Evolutionary conservation across 2,888 invertebrate genomes (phyloP).

Genomic region (Iphiclides podalirius): DNA sequence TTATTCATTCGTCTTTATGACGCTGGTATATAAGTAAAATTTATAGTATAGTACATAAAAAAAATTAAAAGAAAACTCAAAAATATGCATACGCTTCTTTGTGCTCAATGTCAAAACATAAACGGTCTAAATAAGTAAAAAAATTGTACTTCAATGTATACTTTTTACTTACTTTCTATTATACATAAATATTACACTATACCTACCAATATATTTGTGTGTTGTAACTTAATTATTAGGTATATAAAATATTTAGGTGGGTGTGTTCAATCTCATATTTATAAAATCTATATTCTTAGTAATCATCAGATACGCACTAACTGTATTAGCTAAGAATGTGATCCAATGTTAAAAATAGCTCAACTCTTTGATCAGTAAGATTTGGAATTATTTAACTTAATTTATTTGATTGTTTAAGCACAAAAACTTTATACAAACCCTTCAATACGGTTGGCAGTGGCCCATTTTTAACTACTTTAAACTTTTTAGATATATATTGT

Average conservation of each 20-base stretch:
- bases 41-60: constrained; percentile 42
- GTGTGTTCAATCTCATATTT: constrained; percentile 67
- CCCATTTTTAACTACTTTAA: constrained; percentile 9
- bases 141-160: constrained; percentile 36
- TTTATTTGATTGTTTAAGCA: constrained; percentile 12
- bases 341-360: constrained; percentile 33
- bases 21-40: constrained; percentile 67
- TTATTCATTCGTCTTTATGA: constrained; percentile 65
- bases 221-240: constrained; percentile 32
- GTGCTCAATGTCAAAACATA: constrained; percentile 73
- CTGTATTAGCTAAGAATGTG: constrained; percentile 25
- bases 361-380: constrained; percentile 49
- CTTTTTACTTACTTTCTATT: constrained; percentile 31
- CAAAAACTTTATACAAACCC: constrained; percentile 6
- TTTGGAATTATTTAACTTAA: too few species aligned
- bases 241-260: constrained; percentile 37
- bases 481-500: constrained; percentile 7
- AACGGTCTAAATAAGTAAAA: constrained; percentile 60
- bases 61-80: constrained; percentile 40
- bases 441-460: neutral
- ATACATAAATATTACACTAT: constrained; percentile 17
- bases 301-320: constrained; percentile 37
- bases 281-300: constrained; percentile 48
- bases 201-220: constrained; percentile 32
- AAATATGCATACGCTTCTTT: constrained; percentile 63